phyloP scores from a whole-genome alignment of 92 coral and sea anemone species.

The Palythoa grandiflora region DNA sequence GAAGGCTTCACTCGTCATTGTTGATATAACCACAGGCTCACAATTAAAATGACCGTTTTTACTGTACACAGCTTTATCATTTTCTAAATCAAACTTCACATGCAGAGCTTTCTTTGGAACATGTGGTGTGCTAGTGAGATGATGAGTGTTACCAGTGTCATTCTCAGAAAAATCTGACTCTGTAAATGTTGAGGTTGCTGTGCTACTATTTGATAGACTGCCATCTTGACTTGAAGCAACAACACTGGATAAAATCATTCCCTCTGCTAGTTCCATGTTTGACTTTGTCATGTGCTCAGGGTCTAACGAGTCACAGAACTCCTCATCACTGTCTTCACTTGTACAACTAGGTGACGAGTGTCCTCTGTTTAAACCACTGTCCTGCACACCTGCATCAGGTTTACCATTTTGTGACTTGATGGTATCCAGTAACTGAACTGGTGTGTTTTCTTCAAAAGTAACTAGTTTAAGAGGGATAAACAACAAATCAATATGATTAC shows the following conservation, averaged over 20 bases:
- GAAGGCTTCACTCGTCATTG: neutral
- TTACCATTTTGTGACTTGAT: neutral
- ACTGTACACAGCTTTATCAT: slow-evolving; percentile 17
- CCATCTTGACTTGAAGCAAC: slow-evolving; percentile 28
- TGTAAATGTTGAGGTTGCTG: slow-evolving; percentile 57
- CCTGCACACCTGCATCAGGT: neutral
- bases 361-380: slow-evolving; percentile 13
- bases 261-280: neutral
- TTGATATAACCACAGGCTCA: neutral
- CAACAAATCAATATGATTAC: neutral
- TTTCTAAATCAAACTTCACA: slow-evolving; percentile 87
- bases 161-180: slow-evolving; percentile 78
- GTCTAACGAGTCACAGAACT: slow-evolving; percentile 95
- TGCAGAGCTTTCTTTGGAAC: slow-evolving; percentile 73
- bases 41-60: neutral
- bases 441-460: neutral
- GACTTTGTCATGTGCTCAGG: slow-evolving; percentile 84
- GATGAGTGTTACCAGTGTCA: slow-evolving; percentile 42
- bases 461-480: neutral
- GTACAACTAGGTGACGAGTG: slow-evolving; percentile 39
- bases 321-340: slow-evolving; percentile 93
- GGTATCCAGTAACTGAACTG: neutral
- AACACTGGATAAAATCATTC: neutral
- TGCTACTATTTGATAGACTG: slow-evolving; percentile 36
- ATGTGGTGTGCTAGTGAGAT: slow-evolving; percentile 82